These are phyloP conservation scores for Limosa lapponica DNA, from an alignment of 2,797 vertebrate genomes.

Conservation along the genomic window DNA sequence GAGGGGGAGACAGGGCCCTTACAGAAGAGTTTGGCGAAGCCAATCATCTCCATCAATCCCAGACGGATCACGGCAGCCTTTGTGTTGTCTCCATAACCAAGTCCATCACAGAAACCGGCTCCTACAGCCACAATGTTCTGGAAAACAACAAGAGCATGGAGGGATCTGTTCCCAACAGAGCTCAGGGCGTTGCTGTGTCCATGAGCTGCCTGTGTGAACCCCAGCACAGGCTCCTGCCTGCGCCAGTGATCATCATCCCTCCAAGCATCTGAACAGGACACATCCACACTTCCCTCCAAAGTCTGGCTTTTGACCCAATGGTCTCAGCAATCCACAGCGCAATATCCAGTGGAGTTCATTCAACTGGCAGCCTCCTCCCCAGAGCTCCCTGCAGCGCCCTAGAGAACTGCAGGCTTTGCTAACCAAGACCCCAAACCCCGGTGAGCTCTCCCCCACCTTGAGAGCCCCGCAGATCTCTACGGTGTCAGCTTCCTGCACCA, in stretches of 20 bases:
- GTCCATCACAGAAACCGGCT: constrained; percentile 95
- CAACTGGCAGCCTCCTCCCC: background rate
- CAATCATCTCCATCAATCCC: constrained; percentile 97
- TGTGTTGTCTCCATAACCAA: constrained; percentile 95
- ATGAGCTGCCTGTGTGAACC: background rate
- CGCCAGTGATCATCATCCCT: background rate
- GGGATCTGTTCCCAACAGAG: fast-evolving
- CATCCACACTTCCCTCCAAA: background rate
- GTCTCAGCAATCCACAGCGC: background rate
- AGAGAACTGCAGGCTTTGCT: background rate
- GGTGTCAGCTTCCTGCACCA: constrained; percentile 92
- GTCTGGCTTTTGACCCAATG: background rate
- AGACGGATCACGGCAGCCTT: constrained; percentile 96
- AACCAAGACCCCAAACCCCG: background rate
- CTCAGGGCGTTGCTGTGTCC: background rate
- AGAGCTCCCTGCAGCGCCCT: background rate
- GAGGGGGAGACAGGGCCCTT: constrained; percentile 80
- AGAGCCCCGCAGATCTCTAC: constrained; percentile 98
- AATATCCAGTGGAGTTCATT: background rate
- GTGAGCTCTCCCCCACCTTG: constrained; percentile 81
- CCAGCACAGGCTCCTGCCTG: background rate
- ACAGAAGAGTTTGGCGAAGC: constrained; percentile 91
- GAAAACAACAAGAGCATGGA: background rate
- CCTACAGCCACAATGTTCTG: constrained; percentile 97
- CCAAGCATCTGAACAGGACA: background rate